Evolutionary conservation across 2,113 vertebrate genomes (phyloP).

Genomic region (Nothocercus julius): DNA sequence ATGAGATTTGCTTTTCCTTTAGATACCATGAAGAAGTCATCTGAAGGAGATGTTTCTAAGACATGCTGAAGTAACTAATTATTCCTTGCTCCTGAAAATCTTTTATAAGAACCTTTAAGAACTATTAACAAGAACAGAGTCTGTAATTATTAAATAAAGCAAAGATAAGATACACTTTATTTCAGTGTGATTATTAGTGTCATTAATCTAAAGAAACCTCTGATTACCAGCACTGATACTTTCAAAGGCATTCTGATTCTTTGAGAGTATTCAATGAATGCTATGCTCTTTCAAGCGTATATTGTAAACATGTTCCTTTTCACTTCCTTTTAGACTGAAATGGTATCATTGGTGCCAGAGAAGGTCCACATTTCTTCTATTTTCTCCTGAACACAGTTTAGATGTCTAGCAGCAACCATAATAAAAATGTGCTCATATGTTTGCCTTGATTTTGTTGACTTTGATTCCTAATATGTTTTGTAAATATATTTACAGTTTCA

Average conservation of each 20-base stretch:
- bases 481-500: neutral
- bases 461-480: neutral
- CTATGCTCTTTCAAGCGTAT: neutral
- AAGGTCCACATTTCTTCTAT: neutral
- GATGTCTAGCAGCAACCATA: neutral
- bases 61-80: neutral
- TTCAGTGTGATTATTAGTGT: fast-evolving
- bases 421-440: neutral
- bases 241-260: neutral
- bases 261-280: fast-evolving
- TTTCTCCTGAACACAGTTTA: too few relatives aligned
- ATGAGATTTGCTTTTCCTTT: neutral
- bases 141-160: neutral
- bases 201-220: neutral
- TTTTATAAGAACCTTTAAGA: neutral
- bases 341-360: neutral
- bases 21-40: neutral
- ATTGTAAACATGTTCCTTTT: neutral
- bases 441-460: neutral
- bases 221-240: neutral
- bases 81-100: neutral
- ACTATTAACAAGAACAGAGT: neutral
- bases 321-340: neutral
- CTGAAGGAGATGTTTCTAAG: neutral
- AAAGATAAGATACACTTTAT: neutral